Evolutionary conservation across 2,113 vertebrate species (phyloP), one percentile per base, ranked within the genome.

Genomic region (Engraulis encrasicolus): DNA sequence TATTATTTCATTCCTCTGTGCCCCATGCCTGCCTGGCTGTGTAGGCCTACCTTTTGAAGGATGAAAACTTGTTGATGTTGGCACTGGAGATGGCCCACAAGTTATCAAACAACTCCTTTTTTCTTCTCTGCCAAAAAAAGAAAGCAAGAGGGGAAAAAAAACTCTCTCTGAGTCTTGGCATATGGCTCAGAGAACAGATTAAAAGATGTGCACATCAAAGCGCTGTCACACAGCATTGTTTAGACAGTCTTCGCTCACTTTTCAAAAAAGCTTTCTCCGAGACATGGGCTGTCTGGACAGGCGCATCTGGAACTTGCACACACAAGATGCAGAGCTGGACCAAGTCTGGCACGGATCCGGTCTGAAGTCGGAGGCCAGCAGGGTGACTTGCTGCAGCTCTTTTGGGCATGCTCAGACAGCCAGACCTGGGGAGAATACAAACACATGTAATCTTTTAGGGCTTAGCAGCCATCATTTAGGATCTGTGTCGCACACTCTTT

Each of bases 151-250:
- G 27, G 12, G 34, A 54, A 74, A 79, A 45, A 23, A 79, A 54
- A 79, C 9, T 50, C 58, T 34, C 9, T 50, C 58, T 34, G 77
- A 17, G 48, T 36, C 58, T 80, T 81, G 36, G 38, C 77, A 54
- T 79, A 52, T 40, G 58, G 78, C 71, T 61, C 78, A 58, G 49
- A 50, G 40, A 79, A 78, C 84, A 86, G 82, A 86, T 86, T 85
- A 86, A 86, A 86, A 84, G 78, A 86, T 86, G 85, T 52, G 48
- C 81, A 78, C 87, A 82, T 88, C 83, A 88, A 84, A 86, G 85
- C 78, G 36, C 66, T 74, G 66, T 74, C n/a, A 50, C 74, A 84
- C 23, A 23, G 36, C 45, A 83, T 83, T 86, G 85, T 84, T 86
- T 82, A 78, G 80, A 88, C 54, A 37, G 79, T 77, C 48, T 79